phyloP scores from a whole-genome alignment of 2,888 invertebrate species.

The Eristalis intricaria region DNA sequence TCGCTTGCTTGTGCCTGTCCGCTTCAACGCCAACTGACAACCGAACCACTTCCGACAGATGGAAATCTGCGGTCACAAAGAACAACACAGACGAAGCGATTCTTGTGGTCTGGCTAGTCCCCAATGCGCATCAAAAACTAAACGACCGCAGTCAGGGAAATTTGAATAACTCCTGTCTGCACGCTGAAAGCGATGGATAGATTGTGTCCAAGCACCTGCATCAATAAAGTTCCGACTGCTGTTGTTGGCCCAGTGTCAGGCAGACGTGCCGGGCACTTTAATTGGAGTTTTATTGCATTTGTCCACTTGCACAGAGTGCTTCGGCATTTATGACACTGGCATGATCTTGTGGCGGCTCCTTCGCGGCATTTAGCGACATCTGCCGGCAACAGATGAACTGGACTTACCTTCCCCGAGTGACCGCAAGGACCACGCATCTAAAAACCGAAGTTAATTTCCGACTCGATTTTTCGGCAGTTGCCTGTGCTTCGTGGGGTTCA shows the following conservation, averaged over 20 bases:
- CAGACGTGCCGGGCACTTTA: slow-evolving; percentile 21
- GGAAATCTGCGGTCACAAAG: slow-evolving; percentile 5
- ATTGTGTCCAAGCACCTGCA: slow-evolving; percentile 41
- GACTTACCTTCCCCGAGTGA: background rate
- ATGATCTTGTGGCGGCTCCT: slow-evolving; percentile 25
- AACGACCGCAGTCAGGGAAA: slow-evolving; percentile 22
- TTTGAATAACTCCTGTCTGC: slow-evolving; percentile 1
- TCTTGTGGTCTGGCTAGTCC: slow-evolving; percentile 35
- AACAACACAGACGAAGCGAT: slow-evolving; percentile 34
- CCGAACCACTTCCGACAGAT: slow-evolving; percentile 55
- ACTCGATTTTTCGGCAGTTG: slow-evolving; percentile 58
- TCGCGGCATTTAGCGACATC: slow-evolving; percentile 55
- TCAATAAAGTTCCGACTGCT: slow-evolving; percentile 26
- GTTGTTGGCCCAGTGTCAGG: background rate
- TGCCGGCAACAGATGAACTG: slow-evolving; percentile 25
- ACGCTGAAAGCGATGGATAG: background rate
- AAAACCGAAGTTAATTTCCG: slow-evolving; percentile 61
- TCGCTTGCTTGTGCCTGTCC: background rate
- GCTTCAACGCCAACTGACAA: background rate
- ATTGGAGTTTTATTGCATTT: slow-evolving; percentile 49
- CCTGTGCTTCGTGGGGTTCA: slow-evolving; percentile 39
- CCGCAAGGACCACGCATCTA: slow-evolving; percentile 7
- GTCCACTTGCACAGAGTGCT: slow-evolving; percentile 31
- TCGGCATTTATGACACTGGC: slow-evolving; percentile 39
- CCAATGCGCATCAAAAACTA: slow-evolving; percentile 17